Evolutionary conservation across 2,797 vertebrate species (phyloP), one percentile per base, ranked within the genome.

Genomic region (Rhincodon typus): DNA sequence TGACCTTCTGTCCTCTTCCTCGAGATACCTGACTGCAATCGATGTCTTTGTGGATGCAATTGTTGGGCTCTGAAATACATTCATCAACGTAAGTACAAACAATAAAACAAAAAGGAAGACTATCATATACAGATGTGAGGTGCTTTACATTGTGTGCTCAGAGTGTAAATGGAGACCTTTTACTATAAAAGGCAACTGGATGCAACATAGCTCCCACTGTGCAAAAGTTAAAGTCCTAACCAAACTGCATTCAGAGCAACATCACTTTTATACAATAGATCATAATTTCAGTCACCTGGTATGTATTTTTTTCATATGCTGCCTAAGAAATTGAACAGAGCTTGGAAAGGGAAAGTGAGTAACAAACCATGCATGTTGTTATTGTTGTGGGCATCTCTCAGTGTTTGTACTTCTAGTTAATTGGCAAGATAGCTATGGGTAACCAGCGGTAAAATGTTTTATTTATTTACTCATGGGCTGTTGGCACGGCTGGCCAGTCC

Each of bases 1-100:
- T 67, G 98, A 98, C 84, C 97, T 97, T 50, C 97, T 74, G 25
- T 97, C 97, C 96, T 99, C 99, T 95, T 99, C 98, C 96, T 98
- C 98, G 96, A 99, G 96, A 97, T 98, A 99, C 30, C 96, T 97
- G 34, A 97, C 96, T 25, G 98, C 98, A 97, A 98, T 97, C 0
- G 96, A 96, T 34, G 94, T 77, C 17, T 72, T 95, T 30, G 70
- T 30, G 53, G 94, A 95, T 77, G 50, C 30, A 57, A 77, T 15
- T 50, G 42, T 12, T 57, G 70, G 70, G 72, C 94, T 77, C 94
- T 95, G 94, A 77, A 95, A 95, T 53, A 95, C 74, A n/a, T 91
- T 15, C 66, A 91, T 13, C 82, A 46, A 84, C 82, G 25, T 84
- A 38, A 84, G 19, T 84, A 27, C 97, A 6, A 42, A 96, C 98